Percentiles rank a stretch among this genome's conserved stretches.
phyloP scores from a whole-genome alignment of 2,113 vertebrate species.

The Otocyon megalotis region DNA sequence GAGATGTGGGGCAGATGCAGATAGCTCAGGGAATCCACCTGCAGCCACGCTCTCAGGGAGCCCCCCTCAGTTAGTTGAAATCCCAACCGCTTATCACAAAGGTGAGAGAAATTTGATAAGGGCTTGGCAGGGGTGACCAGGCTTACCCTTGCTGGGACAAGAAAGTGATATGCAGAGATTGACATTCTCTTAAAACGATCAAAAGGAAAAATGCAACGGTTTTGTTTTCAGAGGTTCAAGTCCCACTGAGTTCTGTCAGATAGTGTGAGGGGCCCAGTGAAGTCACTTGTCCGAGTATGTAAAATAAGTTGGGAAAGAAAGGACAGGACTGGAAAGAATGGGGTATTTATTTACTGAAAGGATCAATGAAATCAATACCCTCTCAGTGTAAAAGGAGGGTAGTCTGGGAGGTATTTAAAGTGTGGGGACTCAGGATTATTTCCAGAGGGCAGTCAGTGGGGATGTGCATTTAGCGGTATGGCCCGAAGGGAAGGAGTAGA shows the following conservation, averaged over 20 bases:
- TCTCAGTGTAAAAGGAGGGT: slow-evolving; percentile 52
- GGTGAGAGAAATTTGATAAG: slow-evolving; percentile 73
- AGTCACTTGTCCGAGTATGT: slow-evolving; percentile 61
- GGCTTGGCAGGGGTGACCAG: slow-evolving; percentile 48
- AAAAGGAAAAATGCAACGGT: slow-evolving; percentile 70
- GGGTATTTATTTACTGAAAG: slow-evolving; percentile 75
- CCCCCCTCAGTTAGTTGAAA: slow-evolving; percentile 63
- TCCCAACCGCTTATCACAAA: slow-evolving; percentile 70
- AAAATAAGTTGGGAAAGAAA: slow-evolving; percentile 75
- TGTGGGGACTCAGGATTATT: not conserved
- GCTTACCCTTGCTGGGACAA: slow-evolving; percentile 70
- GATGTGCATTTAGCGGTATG: not conserved
- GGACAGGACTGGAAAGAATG: slow-evolving; percentile 55
- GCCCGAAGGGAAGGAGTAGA: not conserved
- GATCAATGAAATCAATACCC: slow-evolving; percentile 59
- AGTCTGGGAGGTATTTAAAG: slow-evolving; percentile 70
- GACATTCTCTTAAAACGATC: slow-evolving; percentile 63
- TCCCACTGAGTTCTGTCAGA: slow-evolving; percentile 66
- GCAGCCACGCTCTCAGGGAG: slow-evolving; percentile 53
- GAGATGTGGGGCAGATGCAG: slow-evolving; percentile 71
- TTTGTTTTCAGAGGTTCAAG: slow-evolving; percentile 64
- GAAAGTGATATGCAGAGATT: slow-evolving; percentile 72
- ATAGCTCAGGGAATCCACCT: slow-evolving; percentile 75
- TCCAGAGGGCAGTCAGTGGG: not conserved
- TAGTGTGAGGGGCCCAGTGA: slow-evolving; percentile 68